A percentile compares a stretch with the other conserved stretches of the same genome.
These are phyloP conservation scores for Sebastes taczanowskii DNA, from an alignment of 2,797 vertebrate species.

Conservation along the genomic window DNA sequence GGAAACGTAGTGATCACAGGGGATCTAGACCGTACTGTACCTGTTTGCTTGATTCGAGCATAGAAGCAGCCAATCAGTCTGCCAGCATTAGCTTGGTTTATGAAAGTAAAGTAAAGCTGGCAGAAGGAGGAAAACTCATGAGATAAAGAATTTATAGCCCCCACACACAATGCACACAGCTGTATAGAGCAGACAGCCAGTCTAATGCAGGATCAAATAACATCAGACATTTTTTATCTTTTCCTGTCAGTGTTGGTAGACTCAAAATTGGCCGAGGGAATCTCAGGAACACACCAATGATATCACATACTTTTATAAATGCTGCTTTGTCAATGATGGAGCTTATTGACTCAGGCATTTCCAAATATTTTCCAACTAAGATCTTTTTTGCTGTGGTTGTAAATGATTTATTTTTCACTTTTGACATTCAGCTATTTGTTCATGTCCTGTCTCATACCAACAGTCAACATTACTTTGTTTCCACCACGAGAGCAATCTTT, in stretches of 20 bases:
- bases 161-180: conserved; percentile 9
- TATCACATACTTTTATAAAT: not conserved
- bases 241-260: conserved; percentile 6
- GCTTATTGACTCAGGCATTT: not conserved
- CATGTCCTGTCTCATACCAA: not conserved
- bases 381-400: not conserved
- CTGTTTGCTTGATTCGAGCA: not conserved
- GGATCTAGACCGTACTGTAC: not conserved
- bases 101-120: conserved; percentile 10
- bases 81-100: not conserved
- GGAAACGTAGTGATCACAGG: not conserved
- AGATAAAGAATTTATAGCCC: conserved; percentile 25
- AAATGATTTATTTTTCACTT: not conserved
- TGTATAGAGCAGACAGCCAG: conserved; percentile 25
- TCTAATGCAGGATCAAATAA: conserved; percentile 33
- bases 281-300: not conserved
- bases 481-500: not conserved
- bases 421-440: not conserved
- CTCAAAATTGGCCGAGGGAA: conserved; percentile 1
- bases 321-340: not conserved
- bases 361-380: no score
- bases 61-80: not conserved
- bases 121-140: not conserved
- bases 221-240: conserved; percentile 5
- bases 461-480: not conserved